Base-by-base conservation (phyloP, 2,113 vertebrate species). In the Alligator sinensis region DNA sequence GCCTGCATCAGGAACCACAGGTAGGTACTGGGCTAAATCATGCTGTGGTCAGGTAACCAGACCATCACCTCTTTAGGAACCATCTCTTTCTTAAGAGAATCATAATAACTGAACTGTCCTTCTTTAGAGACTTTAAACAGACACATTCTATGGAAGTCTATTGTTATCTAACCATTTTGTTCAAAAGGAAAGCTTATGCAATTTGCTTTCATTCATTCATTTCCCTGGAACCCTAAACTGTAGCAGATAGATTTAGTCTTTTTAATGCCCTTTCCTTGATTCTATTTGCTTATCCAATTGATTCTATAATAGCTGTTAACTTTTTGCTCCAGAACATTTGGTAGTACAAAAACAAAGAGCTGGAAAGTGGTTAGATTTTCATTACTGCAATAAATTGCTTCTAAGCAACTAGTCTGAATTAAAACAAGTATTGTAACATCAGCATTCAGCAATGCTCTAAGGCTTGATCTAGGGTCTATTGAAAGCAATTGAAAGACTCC, bases 301-400 rank as follows among this genome's bases (percentile, higher is more conserved):
- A 91, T 93, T 92, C 62, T 34, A 81, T 15, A 95, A 79, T 79
- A 89, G 64, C 81, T 94, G 81, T 92, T 58, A 91, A 92, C 82
- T 90, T 63, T 66, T 86, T 10, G 63, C n/a, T 93, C 58, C 66
- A 70, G 79, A 91, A 38, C 74, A 28, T 66, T 55, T 64, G 22
- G 61, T 94, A 79, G 58, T 91, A 62, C 88, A 89, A 94, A 94
- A 91, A 59, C 38, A 83, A 86, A 57, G 77, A 83, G 57, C 21
- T 80, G 55, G 83, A 57, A 82, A 82, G 77, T 24, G n/a, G 15
- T 5, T 83, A 38, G 2, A 10, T 88, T 93, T 92, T 92, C 61
- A 92, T 1, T 9, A 22, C 64, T 61, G 68, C 38, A 75, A 87
- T 91, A 95, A 92, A 94, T 87, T 79, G 94, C 30, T 60, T 83